Percentiles rank a stretch among this genome's conserved stretches.
Conservation (phyloP, 2,113 vertebrate species). For the Glaucomys volans region DNA sequence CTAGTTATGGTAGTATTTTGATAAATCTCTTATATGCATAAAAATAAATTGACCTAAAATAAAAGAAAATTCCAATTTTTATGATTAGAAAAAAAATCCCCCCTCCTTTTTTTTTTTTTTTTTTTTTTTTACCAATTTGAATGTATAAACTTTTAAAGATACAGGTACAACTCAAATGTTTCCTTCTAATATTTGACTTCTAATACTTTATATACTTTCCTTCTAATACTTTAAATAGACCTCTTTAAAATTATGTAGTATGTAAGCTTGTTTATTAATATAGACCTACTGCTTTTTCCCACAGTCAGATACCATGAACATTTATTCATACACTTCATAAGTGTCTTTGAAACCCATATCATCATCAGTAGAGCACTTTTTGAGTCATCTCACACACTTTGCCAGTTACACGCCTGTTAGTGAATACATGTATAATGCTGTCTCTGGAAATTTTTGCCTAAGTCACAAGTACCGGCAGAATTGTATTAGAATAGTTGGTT, state of each 20-base stretch:
- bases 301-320: neutral
- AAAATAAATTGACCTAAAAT: constrained; percentile 45
- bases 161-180: constrained; percentile 31
- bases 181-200: neutral
- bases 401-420: neutral
- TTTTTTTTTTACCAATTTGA: neutral
- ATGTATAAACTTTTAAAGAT: constrained; percentile 40
- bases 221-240: neutral
- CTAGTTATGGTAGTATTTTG: neutral
- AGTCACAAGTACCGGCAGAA: too few species aligned
- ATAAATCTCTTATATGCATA: constrained; percentile 8
- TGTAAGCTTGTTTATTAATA: constrained; percentile 1
- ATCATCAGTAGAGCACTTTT: neutral
- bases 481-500: neutral
- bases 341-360: neutral
- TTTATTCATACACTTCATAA: neutral
- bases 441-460: neutral
- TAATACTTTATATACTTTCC: too few species aligned
- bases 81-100: constrained; percentile 1
- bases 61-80: constrained; percentile 37
- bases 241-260: neutral
- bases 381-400: neutral
- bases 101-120: too few species aligned
- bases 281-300: neutral
- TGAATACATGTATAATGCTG: neutral